Evolutionary conservation across 2,888 invertebrate species (phyloP).

Genomic region (Iselma pallidipennis): DNA sequence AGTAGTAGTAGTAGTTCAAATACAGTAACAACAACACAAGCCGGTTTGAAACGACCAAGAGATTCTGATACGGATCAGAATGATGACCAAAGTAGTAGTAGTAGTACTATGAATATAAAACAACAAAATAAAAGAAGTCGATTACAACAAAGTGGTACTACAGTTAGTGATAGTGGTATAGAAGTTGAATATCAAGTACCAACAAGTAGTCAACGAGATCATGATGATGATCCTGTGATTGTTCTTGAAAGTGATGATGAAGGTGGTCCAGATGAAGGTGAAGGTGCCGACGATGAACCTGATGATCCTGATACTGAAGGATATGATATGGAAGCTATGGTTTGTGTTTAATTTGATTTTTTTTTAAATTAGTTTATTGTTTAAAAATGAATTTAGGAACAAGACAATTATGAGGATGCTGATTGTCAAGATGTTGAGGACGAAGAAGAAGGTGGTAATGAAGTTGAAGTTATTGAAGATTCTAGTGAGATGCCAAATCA

Average conservation of each 20-base stretch:
- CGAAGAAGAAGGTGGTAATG: constrained; percentile 55
- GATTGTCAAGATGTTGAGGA: constrained; percentile 60
- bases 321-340: constrained; percentile 60
- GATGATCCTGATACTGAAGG: constrained; percentile 63
- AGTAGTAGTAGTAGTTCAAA: constrained; percentile 63
- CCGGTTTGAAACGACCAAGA: constrained; percentile 64
- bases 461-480: constrained; percentile 66
- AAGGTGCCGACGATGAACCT: constrained; percentile 59
- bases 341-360: constrained; percentile 17
- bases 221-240: constrained; percentile 70
- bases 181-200: constrained; percentile 85
- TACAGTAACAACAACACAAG: constrained; percentile 70
- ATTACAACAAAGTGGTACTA: constrained; percentile 38
- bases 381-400: constrained; percentile 49
- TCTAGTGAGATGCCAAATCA: constrained; percentile 68
- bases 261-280: constrained; percentile 63
- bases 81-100: constrained; percentile 54
- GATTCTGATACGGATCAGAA: constrained; percentile 60
- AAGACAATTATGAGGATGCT: constrained; percentile 60
- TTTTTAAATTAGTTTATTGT: constrained; percentile 2
- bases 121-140: neutral
- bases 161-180: constrained; percentile 56
- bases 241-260: constrained; percentile 82
- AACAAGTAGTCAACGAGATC: constrained; percentile 84
- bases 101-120: constrained; percentile 61